These are phyloP conservation scores for Ptychadena robeensis DNA, from an alignment of 2,797 vertebrate genomes.

Conservation along the genomic window DNA sequence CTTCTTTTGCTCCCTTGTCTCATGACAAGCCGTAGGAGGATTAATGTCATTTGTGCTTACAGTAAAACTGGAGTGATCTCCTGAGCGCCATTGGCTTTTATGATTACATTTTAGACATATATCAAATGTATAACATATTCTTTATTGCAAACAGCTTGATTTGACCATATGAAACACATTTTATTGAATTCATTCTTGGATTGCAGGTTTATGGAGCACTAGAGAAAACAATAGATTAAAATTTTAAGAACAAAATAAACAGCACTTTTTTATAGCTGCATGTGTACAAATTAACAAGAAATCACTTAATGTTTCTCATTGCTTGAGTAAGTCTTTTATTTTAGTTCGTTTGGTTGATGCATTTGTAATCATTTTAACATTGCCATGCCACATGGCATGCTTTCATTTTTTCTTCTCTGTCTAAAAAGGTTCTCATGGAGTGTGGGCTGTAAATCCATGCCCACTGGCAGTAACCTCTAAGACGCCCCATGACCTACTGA, in stretches of 20 bases:
- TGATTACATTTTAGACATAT: neutral
- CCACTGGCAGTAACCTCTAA: neutral
- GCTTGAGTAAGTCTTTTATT: neutral
- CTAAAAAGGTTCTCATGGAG: neutral
- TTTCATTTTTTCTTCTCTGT: neutral
- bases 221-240: neutral
- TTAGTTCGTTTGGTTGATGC: neutral
- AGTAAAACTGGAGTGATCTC: constrained; percentile 22
- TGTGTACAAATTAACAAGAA: neutral
- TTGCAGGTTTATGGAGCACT: neutral
- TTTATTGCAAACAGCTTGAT: constrained; percentile 1
- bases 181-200: neutral
- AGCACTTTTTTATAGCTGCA: neutral
- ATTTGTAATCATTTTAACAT: no score
- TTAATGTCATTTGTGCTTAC: constrained; percentile 29
- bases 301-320: neutral
- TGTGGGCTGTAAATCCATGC: neutral
- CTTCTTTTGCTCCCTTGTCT: constrained; percentile 15
- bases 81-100: constrained; percentile 17
- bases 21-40: constrained; percentile 28
- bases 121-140: constrained; percentile 8
- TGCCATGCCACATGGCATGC: no score
- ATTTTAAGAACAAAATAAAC: neutral
- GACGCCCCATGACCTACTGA: neutral
- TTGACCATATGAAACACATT: neutral